These are phyloP conservation scores for Grallaria varia DNA, from an alignment of 2,113 vertebrate genomes.

Conservation along the genomic window DNA sequence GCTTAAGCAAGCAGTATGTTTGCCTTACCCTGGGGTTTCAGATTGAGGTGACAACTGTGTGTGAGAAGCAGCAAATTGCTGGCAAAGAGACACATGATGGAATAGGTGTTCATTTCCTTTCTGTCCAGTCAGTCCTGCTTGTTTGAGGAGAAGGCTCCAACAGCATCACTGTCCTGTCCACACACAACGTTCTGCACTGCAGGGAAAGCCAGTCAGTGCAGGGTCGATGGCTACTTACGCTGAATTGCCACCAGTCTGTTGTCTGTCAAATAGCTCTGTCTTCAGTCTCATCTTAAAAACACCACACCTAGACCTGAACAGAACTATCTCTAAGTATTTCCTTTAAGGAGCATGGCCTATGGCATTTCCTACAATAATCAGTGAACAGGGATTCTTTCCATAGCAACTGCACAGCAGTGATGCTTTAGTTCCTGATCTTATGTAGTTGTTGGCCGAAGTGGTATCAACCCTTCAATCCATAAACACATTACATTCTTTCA, in stretches of 20 bases:
- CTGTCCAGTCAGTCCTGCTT: background rate
- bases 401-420: background rate
- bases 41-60: background rate
- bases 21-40: background rate
- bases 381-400: background rate
- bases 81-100: accelerated
- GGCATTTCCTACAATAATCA: background rate
- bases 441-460: background rate
- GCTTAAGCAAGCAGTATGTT: background rate
- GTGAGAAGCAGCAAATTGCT: background rate
- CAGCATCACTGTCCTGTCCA: background rate
- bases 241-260: background rate
- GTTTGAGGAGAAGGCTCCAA: background rate
- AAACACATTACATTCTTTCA: background rate
- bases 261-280: background rate
- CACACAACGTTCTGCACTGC: background rate
- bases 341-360: background rate
- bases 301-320: accelerated
- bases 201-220: accelerated
- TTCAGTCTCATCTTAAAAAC: background rate
- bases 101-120: background rate
- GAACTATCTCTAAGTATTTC: background rate
- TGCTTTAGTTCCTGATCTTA: background rate
- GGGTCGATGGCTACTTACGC: background rate
- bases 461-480: background rate